These are phyloP conservation scores for Nephrotoma flavescens DNA, from an alignment of 2,888 invertebrate species.

Conservation along the genomic window DNA sequence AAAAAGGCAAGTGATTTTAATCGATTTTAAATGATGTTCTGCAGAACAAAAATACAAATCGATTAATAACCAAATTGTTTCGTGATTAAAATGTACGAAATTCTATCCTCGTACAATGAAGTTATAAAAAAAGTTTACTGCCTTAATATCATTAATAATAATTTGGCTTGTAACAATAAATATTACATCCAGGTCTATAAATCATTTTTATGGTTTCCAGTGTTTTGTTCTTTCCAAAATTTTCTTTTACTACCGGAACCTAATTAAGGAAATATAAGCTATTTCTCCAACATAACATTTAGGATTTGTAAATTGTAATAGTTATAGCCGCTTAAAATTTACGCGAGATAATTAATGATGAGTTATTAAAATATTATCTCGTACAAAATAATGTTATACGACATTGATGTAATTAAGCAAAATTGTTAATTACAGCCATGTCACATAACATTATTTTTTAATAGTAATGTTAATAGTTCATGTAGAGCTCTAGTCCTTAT, in stretches of 20 bases:
- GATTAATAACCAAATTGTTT: background rate
- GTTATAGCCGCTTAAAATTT: too few species aligned
- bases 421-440: too few species aligned
- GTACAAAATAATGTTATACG: too few species aligned
- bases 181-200: background rate
- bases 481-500: too few species aligned
- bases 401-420: too few species aligned
- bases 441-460: too few species aligned
- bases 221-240: background rate
- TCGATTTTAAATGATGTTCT: background rate
- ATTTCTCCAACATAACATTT: background rate
- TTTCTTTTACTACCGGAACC: background rate
- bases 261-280: background rate
- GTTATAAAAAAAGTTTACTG: background rate
- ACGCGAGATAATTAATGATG: too few species aligned
- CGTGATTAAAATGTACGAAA: background rate
- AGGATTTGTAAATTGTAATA: background rate
- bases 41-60: background rate
- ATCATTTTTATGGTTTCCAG: background rate
- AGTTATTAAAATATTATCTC: too few species aligned
- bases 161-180: background rate
- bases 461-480: too few species aligned
- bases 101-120: background rate
- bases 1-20: background rate
- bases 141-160: background rate